phyloP scores from a whole-genome alignment of 2,113 vertebrate species.

The Bubo scandiacus region DNA sequence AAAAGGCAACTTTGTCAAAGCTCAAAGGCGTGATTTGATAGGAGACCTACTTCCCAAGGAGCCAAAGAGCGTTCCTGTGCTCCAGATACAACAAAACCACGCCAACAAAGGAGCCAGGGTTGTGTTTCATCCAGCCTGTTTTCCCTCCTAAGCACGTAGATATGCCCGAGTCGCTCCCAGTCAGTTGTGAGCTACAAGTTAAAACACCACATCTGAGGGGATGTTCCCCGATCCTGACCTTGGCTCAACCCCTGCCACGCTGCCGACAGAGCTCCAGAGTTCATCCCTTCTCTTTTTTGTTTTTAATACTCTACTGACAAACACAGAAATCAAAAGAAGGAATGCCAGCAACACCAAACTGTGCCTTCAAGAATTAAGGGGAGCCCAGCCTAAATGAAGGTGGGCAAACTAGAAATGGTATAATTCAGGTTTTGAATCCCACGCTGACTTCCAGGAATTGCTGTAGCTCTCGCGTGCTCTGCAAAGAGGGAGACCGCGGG shows the following conservation, averaged over 20 bases:
- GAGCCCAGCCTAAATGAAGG: fast-evolving
- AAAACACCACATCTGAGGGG: background rate
- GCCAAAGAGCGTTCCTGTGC: background rate
- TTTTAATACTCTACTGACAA: background rate
- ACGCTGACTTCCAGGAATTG: fast-evolving
- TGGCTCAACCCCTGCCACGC: background rate
- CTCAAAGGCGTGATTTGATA: background rate
- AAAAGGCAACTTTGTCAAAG: background rate
- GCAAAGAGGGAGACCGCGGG: background rate
- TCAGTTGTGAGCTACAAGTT: background rate
- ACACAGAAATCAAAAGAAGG: background rate
- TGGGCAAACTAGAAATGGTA: fast-evolving
- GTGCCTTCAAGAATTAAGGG: fast-evolving
- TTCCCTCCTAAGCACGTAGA: background rate
- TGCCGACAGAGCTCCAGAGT: background rate
- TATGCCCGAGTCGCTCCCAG: background rate
- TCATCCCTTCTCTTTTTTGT: background rate
- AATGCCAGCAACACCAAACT: background rate
- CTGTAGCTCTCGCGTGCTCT: fast-evolving
- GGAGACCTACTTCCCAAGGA: background rate
- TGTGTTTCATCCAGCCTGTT: background rate
- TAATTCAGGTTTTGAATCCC: background rate
- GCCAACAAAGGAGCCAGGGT: background rate
- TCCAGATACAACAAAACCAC: background rate
- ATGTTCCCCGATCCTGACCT: background rate